Evolutionary conservation across 2,888 invertebrate species (phyloP), one percentile per base, ranked within the genome.

Genomic region (Cheilosia scutellata): DNA sequence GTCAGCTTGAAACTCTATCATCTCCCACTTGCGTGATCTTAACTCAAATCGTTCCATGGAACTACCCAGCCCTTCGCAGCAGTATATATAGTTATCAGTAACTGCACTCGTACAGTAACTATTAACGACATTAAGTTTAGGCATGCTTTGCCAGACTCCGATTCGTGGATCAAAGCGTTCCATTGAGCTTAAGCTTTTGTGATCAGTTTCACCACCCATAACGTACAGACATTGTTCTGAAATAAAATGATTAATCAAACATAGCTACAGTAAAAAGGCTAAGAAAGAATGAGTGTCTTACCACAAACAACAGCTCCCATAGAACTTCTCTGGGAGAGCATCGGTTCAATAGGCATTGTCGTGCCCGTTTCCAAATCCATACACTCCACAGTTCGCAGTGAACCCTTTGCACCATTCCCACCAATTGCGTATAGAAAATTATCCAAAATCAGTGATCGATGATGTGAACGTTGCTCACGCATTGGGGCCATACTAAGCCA

Each of bases 171-270:
- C 90, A 57, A 80, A 90, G 29, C 89, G 88, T 58, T 90, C 90
- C 62, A 89, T 82, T 7, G 89, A 89, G 72, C 88, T 89, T 13
- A 90, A 79, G 51, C 89, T 89, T 70, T 88, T 88, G 33, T 88
- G 86, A 66, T 90, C 89, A 4, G 89, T 89, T 72, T 90, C 90
- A 3, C 90, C 90, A 5, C 90, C 90, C 90, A 90, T 90, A 0
- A 90, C 89, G 75, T 90, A 90, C 16, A 90, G 78, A 27, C 87
- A 80, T 29, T 88, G 87, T 29, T 89, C 89, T 89, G 44, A 2
- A 84, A 74, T 29, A 29, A 65, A 33, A 44, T 25, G 31, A 20
- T 25, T n/a, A 33, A 55, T 37, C 9, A 37, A 37, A 37, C 37
- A 37, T 0, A 37, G 37, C 37, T 37, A 5, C 1, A 44, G 29